phyloP scores from a whole-genome alignment of 2,797 vertebrate genomes.

The Diplodus sargus region DNA sequence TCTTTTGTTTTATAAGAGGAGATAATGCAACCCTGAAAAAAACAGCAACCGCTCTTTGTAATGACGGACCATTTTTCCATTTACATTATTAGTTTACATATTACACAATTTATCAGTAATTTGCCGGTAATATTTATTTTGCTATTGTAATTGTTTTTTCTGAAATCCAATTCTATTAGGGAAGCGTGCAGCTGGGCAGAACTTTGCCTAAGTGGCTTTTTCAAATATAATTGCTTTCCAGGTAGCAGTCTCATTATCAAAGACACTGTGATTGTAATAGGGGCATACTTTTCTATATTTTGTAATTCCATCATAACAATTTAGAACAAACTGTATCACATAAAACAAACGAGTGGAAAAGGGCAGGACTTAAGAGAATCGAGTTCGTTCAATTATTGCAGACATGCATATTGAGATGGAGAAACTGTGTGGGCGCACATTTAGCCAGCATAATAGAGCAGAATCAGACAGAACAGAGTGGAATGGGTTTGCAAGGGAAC shows the following conservation, averaged over 20 bases:
- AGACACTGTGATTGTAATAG: conserved; percentile 34
- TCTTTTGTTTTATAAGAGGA: background rate
- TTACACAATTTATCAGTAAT: conserved; percentile 53
- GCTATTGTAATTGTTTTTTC: conserved; percentile 55
- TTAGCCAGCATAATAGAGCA: background rate
- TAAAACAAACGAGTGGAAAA: conserved; percentile 26
- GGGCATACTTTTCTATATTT: conserved; percentile 19
- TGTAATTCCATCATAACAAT: conserved; percentile 16
- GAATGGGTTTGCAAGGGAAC: conserved; percentile 11
- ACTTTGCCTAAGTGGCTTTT: conserved; percentile 45
- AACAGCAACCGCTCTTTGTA: background rate
- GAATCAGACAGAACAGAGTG: background rate
- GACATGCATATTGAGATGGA: background rate
- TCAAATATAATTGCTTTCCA: conserved; percentile 62
- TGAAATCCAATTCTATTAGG: conserved; percentile 44
- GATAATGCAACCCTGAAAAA: conserved; percentile 10
- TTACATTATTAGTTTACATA: conserved; percentile 47
- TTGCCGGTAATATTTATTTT: conserved; percentile 49
- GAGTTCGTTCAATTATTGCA: background rate
- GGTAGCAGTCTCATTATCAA: conserved; percentile 51
- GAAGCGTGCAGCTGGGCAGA: conserved; percentile 44
- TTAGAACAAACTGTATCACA: conserved; percentile 8
- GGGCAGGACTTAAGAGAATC: background rate
- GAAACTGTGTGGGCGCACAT: background rate
- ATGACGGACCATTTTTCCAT: conserved; percentile 22